A percentile compares a stretch with the other conserved stretches of the same genome.
Evolutionary conservation across 2,113 vertebrate species (phyloP).

Genomic region (Ardeotis arabs): DNA sequence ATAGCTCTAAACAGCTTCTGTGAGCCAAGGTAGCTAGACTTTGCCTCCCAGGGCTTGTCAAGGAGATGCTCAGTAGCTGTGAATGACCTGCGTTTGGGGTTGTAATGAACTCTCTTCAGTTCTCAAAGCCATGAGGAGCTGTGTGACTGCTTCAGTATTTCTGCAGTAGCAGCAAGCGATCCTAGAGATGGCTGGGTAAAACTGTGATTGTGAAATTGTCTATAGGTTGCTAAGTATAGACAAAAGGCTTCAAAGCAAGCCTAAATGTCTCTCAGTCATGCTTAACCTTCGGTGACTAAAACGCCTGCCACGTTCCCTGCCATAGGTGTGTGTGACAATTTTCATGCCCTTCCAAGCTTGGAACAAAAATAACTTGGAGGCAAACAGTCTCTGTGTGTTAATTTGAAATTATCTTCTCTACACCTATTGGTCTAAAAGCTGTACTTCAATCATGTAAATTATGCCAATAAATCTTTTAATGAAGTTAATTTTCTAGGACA

Average conservation of each 20-base stretch:
- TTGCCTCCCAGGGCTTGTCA: background rate
- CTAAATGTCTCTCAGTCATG: background rate
- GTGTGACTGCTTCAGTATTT: rapidly evolving
- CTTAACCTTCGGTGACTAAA: background rate
- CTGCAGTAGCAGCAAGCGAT: background rate
- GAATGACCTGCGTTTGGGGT: background rate
- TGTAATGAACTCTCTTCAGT: background rate
- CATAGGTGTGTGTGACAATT: background rate
- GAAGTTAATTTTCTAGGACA: background rate
- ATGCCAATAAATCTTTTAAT: background rate
- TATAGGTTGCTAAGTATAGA: background rate
- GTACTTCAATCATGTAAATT: background rate
- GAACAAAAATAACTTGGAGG: background rate
- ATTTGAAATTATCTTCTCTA: background rate
- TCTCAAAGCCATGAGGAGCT: background rate
- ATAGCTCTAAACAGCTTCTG: background rate
- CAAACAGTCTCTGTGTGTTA: background rate
- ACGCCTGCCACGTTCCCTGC: background rate
- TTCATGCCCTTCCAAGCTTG: background rate
- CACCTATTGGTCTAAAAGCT: background rate
- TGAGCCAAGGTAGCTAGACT: background rate
- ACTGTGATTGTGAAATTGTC: background rate
- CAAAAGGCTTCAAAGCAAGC: background rate
- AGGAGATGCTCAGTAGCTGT: background rate
- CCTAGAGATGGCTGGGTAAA: background rate